A percentile compares a stretch with the other conserved stretches of the same genome.
Conservation (phyloP, 2,113 vertebrate genomes). For the Maylandia zebra region DNA sequence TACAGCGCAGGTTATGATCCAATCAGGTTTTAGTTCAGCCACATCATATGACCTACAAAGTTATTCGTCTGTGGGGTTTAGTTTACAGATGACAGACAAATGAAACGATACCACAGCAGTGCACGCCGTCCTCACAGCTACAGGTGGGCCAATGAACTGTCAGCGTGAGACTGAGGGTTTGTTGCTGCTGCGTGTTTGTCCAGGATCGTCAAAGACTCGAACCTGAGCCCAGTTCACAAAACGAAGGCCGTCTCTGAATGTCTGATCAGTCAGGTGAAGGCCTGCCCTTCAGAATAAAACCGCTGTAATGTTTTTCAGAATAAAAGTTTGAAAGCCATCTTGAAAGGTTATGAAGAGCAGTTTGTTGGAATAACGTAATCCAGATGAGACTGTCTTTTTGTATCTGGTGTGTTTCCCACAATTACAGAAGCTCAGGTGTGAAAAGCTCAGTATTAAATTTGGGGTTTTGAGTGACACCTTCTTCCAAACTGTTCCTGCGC, state of each 20-base stretch:
- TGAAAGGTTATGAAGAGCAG: background rate
- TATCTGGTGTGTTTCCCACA: background rate
- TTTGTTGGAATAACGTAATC: background rate
- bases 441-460: background rate
- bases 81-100: background rate
- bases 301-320: background rate
- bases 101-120: background rate
- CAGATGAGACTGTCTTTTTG: rapidly evolving
- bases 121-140: background rate
- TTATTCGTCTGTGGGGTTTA: background rate
- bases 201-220: background rate
- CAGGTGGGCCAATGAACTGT: background rate
- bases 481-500: background rate
- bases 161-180: background rate
- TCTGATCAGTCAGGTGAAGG: background rate
- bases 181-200: background rate
- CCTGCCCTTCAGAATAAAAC: background rate
- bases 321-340: rapidly evolving
- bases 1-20: background rate
- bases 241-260: rapidly evolving
- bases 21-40: background rate
- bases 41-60: background rate
- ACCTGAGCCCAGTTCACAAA: background rate
- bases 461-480: background rate
- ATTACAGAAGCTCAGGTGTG: background rate